Evolutionary conservation across 2,888 invertebrate genomes (phyloP), one percentile per base, ranked within the genome.

Genomic region (Neoscelio sp.): DNA sequence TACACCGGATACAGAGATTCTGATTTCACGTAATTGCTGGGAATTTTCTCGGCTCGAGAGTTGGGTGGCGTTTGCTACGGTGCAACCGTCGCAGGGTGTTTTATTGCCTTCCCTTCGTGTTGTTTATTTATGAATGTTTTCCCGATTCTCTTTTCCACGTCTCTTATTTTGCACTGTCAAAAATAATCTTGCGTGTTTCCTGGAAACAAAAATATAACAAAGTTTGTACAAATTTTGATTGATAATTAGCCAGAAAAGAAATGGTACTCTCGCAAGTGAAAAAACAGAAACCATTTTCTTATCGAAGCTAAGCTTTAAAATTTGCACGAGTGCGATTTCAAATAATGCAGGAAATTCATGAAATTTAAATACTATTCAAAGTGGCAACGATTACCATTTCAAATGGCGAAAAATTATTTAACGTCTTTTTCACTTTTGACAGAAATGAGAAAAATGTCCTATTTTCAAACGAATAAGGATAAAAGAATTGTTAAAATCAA

Each of bases 341-440:
- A 65, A 18, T 54, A 52, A 42, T 28, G 65, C 23, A 23, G 35
- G 28, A n/a, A 52, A 52, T 62, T 65, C 65, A 54, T 65, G 50
- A 50, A 50, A 64, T 64, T 64, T 64, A 48, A 64, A 64, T 64
- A 8, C 38, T 35, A 23, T 48, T 35, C 23, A 18, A 38, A 46
- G 48, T 38, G 13, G 18, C 10, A 8, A 17, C 62, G 26, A 48
- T 48, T 38, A 48, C 33, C 62, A 48, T 48, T 64, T 64, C 35
- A 62, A 48, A 48, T 62, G 38, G 54, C 13, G 48, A 62, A 62
- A 62, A 62, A 46, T 48, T 62, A 33, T 48, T 48, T 62, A 18
- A 33, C 15, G 62, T 48, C 12, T 18, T 35, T 46, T 62, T 17
- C 15, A 6, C n/a, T n/a, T 40, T 15, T 7, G 10, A n/a, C 7